Conservation (phyloP, 2,797 vertebrate genomes). For the Poeciliopsis presidionis region DNA sequence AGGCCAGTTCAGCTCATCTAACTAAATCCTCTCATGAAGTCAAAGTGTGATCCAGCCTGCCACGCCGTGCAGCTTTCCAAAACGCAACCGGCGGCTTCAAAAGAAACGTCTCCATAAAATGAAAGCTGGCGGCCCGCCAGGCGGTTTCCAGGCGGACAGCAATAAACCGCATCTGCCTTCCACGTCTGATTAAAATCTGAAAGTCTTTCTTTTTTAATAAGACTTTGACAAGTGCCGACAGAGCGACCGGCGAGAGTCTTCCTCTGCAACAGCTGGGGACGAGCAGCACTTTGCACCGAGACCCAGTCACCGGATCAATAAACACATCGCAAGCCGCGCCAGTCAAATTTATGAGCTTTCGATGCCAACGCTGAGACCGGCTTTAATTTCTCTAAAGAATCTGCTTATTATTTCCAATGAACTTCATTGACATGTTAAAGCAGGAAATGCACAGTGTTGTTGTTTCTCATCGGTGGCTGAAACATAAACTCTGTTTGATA, state of each 20-base stretch:
- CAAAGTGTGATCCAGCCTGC: slow-evolving; percentile 14
- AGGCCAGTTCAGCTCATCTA: slow-evolving; percentile 33
- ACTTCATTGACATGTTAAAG: neutral
- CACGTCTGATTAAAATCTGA: neutral
- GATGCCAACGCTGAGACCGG: neutral
- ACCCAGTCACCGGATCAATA: neutral
- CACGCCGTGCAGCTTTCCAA: neutral
- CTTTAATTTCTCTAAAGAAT: neutral
- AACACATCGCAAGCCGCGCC: neutral
- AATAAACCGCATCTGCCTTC: neutral
- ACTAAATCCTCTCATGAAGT: slow-evolving; percentile 29
- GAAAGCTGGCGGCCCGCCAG: neutral
- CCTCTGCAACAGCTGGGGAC: too few relatives aligned
- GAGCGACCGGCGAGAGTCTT: neutral
- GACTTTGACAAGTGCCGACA: neutral
- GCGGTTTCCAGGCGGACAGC: too few relatives aligned
- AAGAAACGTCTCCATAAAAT: slow-evolving; percentile 1
- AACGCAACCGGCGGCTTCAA: neutral
- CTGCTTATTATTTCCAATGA: neutral
- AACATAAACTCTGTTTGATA: neutral
- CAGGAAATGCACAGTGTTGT: neutral
- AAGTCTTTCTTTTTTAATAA: neutral
- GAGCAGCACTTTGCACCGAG: neutral
- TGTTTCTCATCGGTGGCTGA: neutral
- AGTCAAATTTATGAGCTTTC: neutral